Evolutionary conservation across 1,140 invertebrate species (phyloP).

Genomic region (Lepidurus packardi): DNA sequence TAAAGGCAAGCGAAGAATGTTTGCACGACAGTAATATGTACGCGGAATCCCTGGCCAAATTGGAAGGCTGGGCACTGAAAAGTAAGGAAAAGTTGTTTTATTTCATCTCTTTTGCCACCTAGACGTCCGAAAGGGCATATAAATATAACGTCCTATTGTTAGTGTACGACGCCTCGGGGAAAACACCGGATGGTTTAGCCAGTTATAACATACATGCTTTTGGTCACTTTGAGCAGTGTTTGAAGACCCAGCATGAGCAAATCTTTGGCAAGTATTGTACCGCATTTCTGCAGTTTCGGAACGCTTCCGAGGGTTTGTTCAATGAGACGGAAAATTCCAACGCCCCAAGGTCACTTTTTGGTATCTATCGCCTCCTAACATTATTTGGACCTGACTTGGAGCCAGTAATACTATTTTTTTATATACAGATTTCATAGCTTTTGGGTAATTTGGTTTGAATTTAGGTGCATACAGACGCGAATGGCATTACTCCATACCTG

Average conservation of each 20-base stretch:
- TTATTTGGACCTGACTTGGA: neutral
- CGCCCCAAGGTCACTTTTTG: neutral
- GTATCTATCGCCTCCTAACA: constrained; percentile 11
- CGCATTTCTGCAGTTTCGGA: neutral
- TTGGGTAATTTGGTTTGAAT: neutral
- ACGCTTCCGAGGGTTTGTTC: neutral
- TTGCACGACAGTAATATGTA: neutral
- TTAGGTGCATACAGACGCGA: neutral
- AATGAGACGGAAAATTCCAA: neutral
- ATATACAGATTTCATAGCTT: neutral
- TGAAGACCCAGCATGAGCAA: constrained; percentile 20
- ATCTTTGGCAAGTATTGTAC: constrained; percentile 33
- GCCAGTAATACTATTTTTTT: neutral
- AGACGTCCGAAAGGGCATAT: neutral
- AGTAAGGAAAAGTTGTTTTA: neutral
- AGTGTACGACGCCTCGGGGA: constrained; percentile 30
- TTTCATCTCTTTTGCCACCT: neutral
- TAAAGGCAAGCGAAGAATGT: neutral
- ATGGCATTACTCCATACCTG: constrained; percentile 7
- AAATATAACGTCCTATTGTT: neutral
- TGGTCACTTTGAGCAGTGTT: constrained; percentile 32
- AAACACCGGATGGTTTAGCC: constrained; percentile 27
- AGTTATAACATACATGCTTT: constrained; percentile 25
- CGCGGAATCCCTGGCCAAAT: neutral
- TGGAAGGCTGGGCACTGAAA: neutral